Percentiles rank a stretch among this genome's conserved stretches.
phyloP scores from a whole-genome alignment of 2,888 invertebrate species.

The Euplagia quadripunctaria region DNA sequence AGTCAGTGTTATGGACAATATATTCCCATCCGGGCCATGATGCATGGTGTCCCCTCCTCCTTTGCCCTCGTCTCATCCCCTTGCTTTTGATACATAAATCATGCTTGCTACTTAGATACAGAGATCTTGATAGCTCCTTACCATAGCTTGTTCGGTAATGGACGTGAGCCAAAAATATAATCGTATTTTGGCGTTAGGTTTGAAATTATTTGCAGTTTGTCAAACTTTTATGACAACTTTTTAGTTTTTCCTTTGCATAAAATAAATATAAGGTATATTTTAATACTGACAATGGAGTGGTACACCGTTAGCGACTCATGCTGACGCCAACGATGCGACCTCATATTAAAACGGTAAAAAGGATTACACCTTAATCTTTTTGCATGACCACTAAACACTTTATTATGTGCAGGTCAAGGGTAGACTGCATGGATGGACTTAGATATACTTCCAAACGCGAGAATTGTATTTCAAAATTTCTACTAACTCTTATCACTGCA shows the following conservation, averaged over 20 bases:
- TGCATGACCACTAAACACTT: no score
- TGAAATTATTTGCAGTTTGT: conserved; percentile 25
- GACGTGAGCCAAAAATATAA: conserved; percentile 46
- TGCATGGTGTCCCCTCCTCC: conserved; percentile 40
- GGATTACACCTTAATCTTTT: no score
- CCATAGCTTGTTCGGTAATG: conserved; percentile 38
- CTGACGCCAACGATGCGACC: neutral
- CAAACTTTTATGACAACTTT: neutral
- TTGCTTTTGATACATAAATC: conserved; percentile 45
- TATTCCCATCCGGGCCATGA: conserved; percentile 43
- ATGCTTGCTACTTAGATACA: conserved; percentile 49
- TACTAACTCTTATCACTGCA: no score
- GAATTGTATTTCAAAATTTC: no score
- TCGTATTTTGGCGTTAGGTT: conserved; percentile 16
- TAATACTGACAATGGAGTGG: neutral
- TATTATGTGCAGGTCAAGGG: no score
- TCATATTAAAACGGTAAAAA: no score
- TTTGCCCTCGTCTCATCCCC: conserved; percentile 21
- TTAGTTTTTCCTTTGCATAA: neutral
- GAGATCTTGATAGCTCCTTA: conserved; percentile 49
- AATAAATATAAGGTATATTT: neutral
- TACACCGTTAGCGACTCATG: neutral
- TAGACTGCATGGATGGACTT: no score
- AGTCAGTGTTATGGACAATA: conserved; percentile 50
- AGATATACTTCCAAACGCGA: no score